A percentile compares a stretch with the other conserved stretches of the same genome.
Conservation (phyloP, 2,113 vertebrate genomes). For the Coptodon rendalli region DNA sequence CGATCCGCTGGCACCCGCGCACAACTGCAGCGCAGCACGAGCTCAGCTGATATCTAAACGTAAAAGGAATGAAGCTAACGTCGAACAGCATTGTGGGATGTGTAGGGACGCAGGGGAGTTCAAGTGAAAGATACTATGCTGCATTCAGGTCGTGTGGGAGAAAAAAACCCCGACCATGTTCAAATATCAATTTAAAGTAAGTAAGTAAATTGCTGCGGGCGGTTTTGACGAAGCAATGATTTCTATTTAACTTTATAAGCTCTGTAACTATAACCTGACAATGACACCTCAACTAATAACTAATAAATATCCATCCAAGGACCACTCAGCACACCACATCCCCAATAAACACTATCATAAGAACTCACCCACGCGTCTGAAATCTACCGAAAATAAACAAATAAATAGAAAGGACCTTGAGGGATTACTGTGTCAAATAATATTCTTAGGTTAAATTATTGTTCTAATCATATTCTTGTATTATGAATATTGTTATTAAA, state of each 20-base stretch:
- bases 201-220: not conserved
- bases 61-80: not conserved
- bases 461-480: not conserved
- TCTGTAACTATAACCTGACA: not conserved
- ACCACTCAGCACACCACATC: not conserved
- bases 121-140: not conserved
- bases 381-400: not conserved
- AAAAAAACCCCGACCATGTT: not conserved
- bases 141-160: slow-evolving; percentile 10
- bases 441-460: not conserved
- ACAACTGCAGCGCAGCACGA: slow-evolving; percentile 57
- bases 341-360: not conserved
- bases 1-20: slow-evolving; percentile 45
- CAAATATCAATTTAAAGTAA: not conserved
- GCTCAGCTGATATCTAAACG: slow-evolving; percentile 60
- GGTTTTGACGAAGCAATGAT: not conserved
- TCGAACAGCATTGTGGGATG: slow-evolving; percentile 71
- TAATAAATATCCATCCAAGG: not conserved
- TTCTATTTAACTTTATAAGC: not conserved
- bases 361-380: not conserved
- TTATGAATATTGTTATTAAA: not conserved
- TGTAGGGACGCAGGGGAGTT: slow-evolving; percentile 3
- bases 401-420: not conserved
- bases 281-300: not conserved
- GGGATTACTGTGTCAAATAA: not conserved